phyloP scores from a whole-genome alignment of 2,113 vertebrate species.

The Meleagris gallopavo region DNA sequence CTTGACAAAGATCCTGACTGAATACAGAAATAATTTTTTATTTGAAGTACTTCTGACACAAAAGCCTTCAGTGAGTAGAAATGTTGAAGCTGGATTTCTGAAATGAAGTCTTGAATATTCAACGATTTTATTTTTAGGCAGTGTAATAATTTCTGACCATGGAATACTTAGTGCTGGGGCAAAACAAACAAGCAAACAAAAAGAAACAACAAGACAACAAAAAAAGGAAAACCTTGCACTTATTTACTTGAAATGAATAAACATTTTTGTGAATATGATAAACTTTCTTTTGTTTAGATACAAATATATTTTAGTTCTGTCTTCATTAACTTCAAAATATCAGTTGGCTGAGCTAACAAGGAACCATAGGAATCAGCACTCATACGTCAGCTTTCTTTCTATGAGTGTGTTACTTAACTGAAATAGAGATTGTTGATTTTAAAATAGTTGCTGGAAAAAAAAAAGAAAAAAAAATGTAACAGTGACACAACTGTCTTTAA shows the following conservation, averaged over 20 bases:
- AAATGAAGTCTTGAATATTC: not conserved
- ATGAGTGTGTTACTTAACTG: no score
- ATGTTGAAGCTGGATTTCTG: not conserved
- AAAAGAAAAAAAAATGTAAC: not conserved
- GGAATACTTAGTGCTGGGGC: not conserved
- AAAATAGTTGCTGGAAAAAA: not conserved
- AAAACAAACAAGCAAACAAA: not conserved
- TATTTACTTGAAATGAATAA: not conserved
- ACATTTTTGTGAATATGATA: not conserved
- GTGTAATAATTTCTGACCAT: not conserved
- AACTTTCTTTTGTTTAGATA: not conserved
- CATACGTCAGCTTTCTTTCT: not conserved
- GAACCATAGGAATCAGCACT: not conserved
- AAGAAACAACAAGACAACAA: no score
- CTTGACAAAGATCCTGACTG: not conserved
- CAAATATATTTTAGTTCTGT: not conserved
- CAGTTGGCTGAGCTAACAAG: not conserved
- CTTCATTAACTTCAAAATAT: not conserved
- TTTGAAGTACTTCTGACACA: not conserved
- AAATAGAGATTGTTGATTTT: not conserved
- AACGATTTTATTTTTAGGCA: not conserved
- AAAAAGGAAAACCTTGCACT: not conserved
- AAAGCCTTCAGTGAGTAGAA: not conserved
- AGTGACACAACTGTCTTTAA: not conserved
- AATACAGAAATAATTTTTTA: not conserved